Evolutionary conservation across 2,797 vertebrate genomes (phyloP), one percentile per base, ranked within the genome.

Genomic region (Salarias fasciatus): DNA sequence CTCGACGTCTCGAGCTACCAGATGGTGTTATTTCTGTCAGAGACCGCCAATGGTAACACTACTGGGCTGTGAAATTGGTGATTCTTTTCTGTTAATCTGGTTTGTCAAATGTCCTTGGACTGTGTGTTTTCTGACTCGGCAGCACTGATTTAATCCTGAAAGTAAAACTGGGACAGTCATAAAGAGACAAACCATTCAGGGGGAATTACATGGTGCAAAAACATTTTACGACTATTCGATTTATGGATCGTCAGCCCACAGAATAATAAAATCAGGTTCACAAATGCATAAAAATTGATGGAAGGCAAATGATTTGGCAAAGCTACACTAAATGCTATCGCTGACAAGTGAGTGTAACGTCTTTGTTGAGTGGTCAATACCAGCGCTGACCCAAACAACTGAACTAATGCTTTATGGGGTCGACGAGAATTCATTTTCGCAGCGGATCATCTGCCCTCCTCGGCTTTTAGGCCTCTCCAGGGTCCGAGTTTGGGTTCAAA

Each of bases 401-500:
- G 8, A 45, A 15, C 11, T 38, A n/a, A 8, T 37, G 5, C 11
- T 43, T 14, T 41, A 40, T 3, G 9, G 45, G 7, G 11, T 8
- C n/a, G 40, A 6, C 40, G 14, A 14, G 5, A 48, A 66, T 48
- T 59, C n/a, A 33, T 40, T 33, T 56, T 59, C 41, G 48, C 8
- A 12, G 50, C 4, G 8, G 3, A 42, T 9, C 33, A 33, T 3
- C 18, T 38, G 6, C 8, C 9, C 10, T 11, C 9, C 9, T 31
- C 31, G 29, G 4, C n/a, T 18, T 59, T 35, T 52, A 54, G 30
- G 28, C 29, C 37, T 48, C 71, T 61, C 30, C 37, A 43, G 68
- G 53, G 59, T 46, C 24, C 11, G 24, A 37, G 18, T 42, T 18
- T 29, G 62, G 28, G 56, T 56, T 72, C 50, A 63, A 36, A 70